Percentiles rank a stretch among this genome's conserved stretches.
Evolutionary conservation across 2,888 invertebrate species (phyloP).

Genomic region (Amblyjoppa fuscipennis): DNA sequence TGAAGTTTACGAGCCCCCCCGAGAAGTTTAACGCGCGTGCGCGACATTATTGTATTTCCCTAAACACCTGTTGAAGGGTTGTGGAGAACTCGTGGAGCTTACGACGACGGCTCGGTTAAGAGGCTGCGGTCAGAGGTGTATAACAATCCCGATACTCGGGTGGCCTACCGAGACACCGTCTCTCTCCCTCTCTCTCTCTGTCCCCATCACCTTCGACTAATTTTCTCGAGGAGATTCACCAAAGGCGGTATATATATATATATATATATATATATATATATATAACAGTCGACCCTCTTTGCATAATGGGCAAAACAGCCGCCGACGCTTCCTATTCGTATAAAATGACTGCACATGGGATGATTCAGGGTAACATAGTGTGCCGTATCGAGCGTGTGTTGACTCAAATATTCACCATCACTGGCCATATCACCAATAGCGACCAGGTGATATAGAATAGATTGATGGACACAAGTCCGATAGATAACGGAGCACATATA

Average conservation of each 20-base stretch:
- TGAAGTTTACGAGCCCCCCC: conserved; percentile 79
- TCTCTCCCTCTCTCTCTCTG: conserved; percentile 46
- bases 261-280: neutral
- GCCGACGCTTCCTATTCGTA: neutral
- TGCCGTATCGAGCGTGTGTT: no score
- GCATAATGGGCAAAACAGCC: neutral
- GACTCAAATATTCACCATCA: no score
- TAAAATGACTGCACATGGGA: neutral
- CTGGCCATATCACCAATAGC: no score
- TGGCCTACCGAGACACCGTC: conserved; percentile 49
- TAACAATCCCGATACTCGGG: conserved; percentile 79
- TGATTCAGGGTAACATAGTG: no score
- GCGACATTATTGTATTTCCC: conserved; percentile 85
- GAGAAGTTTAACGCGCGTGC: conserved; percentile 83
- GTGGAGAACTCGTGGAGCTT: conserved; percentile 81
- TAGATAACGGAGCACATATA: neutral
- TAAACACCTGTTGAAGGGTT: conserved; percentile 85
- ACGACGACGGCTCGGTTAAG: conserved; percentile 77
- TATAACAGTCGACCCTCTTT: neutral
- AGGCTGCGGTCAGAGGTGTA: conserved; percentile 83
- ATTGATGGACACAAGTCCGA: neutral
- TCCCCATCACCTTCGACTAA: neutral
- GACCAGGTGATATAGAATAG: no score
- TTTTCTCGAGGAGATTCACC: conserved; percentile 1
- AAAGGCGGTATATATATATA: neutral